Evolutionary conservation across 2,113 vertebrate genomes (phyloP), one percentile per base, ranked within the genome.

Genomic region (Chiloscyllium plagiosum): DNA sequence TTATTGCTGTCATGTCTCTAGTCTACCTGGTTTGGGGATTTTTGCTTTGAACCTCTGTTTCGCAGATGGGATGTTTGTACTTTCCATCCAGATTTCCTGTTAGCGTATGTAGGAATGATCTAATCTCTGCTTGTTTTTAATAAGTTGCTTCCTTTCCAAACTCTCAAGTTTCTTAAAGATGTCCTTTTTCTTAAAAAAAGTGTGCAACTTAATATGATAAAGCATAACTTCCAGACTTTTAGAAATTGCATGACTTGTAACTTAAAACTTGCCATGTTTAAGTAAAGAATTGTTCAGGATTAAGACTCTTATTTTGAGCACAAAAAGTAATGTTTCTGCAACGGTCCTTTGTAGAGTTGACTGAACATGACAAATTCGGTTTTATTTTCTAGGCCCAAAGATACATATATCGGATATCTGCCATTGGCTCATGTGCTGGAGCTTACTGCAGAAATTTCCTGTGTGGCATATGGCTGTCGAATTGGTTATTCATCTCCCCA

Each of bases 401-500:
- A 99, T 94, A 99, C 98, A 0, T 99, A 99, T 37, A 98, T 99
- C 65, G 99, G 98, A 96, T 99, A 99, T 96, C 97, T 99, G 96
- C 99, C 99, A 29, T 97, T 99, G 97, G 99, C 99, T 96, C 99
- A 99, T 0, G 99, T 99, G 20, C 97, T 99, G 47, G 99, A 99
- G 96, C 96, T 99, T 98, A 99, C 99, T 2, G 99, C 99, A 66
- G 99, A 99, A 97, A 98, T 99, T 95, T 99, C 99, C 42, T 99
- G 99, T 83, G 97, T 99, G 96, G 98, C 98, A 0, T 98, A 99
- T 0, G 99, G 99, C 96, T 99, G 99, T 97, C 98, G 98, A 95
- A 98, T 99, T 0, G 99, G 99, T 47, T 99, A 99, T 96, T 99
- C 99, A 20, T 99, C 99, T 95, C 98, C 99, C 0, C 98, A 99